A percentile compares a stretch with the other conserved stretches of the same genome.
These are phyloP conservation scores for Adelges cooleyi DNA, from an alignment of 1,140 invertebrate genomes.

Conservation along the genomic window DNA sequence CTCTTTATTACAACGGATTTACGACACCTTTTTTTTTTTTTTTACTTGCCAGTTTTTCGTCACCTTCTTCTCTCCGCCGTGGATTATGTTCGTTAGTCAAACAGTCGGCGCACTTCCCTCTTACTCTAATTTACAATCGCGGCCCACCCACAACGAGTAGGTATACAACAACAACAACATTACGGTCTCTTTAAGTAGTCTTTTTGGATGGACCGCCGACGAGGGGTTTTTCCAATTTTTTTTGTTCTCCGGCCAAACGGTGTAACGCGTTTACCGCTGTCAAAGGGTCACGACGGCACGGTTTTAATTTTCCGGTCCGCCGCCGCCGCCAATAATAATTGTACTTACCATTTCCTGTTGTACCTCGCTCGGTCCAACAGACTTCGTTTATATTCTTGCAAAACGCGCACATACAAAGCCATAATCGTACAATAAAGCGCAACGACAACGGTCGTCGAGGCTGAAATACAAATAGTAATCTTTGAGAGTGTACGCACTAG, in stretches of 20 bases:
- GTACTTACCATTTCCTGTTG: no score
- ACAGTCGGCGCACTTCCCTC: background rate
- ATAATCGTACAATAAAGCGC: no score
- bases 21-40: conserved; percentile 21
- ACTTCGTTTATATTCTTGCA: no score
- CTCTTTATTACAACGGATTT: conserved; percentile 24
- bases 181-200: background rate
- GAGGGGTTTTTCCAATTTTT: background rate
- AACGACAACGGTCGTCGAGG: no score
- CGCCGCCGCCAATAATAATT: no score
- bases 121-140: conserved; percentile 12
- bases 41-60: conserved; percentile 1
- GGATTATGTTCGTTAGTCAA: conserved; percentile 29
- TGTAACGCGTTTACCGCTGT: background rate
- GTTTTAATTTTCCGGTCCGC: conserved; percentile 25
- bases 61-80: conserved; percentile 1
- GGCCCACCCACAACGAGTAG: conserved; percentile 5
- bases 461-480: no score
- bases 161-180: no score
- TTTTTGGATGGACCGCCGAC: background rate
- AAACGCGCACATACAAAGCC: no score
- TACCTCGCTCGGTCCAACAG: no score
- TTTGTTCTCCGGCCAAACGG: background rate
- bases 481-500: no score
- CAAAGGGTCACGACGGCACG: background rate